phyloP scores from a whole-genome alignment of 2,888 invertebrate genomes.

The Cerceris rybyensis region DNA sequence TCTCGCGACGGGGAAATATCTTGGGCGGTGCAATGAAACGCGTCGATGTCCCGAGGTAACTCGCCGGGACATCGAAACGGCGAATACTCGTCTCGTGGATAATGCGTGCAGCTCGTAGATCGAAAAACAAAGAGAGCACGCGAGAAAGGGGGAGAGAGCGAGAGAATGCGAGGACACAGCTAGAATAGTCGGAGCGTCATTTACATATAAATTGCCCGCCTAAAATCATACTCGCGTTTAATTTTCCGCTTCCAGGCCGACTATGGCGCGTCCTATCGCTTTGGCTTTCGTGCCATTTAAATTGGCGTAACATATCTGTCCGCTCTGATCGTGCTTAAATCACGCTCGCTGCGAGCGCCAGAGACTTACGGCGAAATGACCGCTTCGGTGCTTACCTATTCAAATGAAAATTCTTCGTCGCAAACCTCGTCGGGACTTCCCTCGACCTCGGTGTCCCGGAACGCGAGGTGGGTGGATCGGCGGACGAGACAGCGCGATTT shows the following conservation, averaged over 20 bases:
- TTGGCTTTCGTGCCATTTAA: conserved; percentile 65
- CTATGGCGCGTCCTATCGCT: conserved; percentile 46
- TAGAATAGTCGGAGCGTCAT: conserved; percentile 59
- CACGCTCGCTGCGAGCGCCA: conserved; percentile 48
- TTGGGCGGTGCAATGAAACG: conserved; percentile 14
- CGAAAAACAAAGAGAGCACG: background rate
- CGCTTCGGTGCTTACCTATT: conserved; percentile 54
- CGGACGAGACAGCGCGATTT: conserved; percentile 4
- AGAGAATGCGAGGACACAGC: conserved; percentile 31
- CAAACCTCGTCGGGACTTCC: too few species aligned
- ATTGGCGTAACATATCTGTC: conserved; percentile 69
- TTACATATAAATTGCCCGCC: conserved; percentile 79
- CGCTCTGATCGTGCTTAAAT: conserved; percentile 66
- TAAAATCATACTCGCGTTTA: conserved; percentile 79
- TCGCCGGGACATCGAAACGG: conserved; percentile 55
- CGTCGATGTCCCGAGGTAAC: conserved; percentile 20
- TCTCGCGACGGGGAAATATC: conserved; percentile 18
- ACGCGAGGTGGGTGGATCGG: conserved; percentile 10
- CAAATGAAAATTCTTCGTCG: conserved; percentile 46
- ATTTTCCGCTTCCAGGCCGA: conserved; percentile 71
- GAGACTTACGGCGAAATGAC: conserved; percentile 37
- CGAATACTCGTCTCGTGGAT: conserved; percentile 54
- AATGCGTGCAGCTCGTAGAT: conserved; percentile 4
- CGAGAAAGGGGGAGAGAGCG: background rate
- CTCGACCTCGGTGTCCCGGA: too few species aligned